A percentile compares a stretch with the other conserved stretches of the same genome.
These are phyloP conservation scores for Coregonus clupeaformis DNA, from an alignment of 2,113 vertebrate species.

Conservation along the genomic window DNA sequence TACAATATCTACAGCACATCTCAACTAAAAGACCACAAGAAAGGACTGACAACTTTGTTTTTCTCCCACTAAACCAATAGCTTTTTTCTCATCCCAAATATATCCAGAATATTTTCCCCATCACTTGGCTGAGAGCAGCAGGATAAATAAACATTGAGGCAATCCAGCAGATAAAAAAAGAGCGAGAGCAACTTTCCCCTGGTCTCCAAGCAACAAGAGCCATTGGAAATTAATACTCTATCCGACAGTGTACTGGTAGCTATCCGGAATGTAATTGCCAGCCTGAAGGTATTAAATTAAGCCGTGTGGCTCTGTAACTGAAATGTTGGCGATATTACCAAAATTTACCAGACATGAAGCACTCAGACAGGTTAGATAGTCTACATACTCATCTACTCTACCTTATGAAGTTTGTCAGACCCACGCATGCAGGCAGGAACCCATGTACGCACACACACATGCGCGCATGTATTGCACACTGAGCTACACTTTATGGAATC, in stretches of 20 bases:
- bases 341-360: too few relatives aligned
- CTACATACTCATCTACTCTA: too few relatives aligned
- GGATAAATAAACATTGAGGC: slow-evolving; percentile 41
- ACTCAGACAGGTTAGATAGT: neutral
- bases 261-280: slow-evolving; percentile 33
- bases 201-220: slow-evolving; percentile 44
- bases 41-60: neutral
- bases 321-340: slow-evolving; percentile 24
- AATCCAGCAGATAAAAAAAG: slow-evolving; percentile 11
- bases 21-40: too few relatives aligned
- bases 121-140: slow-evolving; percentile 18
- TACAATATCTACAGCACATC: too few relatives aligned
- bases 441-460: neutral
- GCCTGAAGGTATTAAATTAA: slow-evolving; percentile 40
- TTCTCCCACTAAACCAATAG: neutral
- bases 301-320: slow-evolving; percentile 36
- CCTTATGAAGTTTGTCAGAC: too few relatives aligned
- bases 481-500: too few relatives aligned
- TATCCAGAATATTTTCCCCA: slow-evolving; percentile 22
- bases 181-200: slow-evolving; percentile 27
- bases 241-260: slow-evolving; percentile 31
- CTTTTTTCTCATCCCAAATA: slow-evolving; percentile 17
- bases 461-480: neutral
- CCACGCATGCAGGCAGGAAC: too few relatives aligned
- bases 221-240: slow-evolving; percentile 37